Conservation (phyloP, 2,888 invertebrate genomes). For the Agrochola litura region DNA sequence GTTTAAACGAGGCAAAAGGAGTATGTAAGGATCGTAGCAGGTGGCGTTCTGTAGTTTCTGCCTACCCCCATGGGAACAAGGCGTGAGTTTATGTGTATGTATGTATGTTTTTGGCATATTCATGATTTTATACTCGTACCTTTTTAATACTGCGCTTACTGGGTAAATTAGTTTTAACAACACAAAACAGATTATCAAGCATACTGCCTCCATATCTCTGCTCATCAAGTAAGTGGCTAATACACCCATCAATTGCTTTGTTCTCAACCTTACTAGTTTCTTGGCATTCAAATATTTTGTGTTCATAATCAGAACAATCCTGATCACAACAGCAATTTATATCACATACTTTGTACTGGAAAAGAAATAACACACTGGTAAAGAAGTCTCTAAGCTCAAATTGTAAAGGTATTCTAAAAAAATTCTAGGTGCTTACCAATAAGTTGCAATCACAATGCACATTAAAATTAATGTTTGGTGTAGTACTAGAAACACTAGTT, state of each 20-base stretch:
- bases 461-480: conserved; percentile 70
- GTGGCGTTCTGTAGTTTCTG: no score
- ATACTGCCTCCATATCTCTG: conserved; percentile 60
- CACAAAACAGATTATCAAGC: conserved; percentile 80
- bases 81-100: no score
- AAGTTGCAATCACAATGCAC: conserved; percentile 82
- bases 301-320: conserved; percentile 92
- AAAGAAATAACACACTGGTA: conserved; percentile 48
- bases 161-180: conserved; percentile 84
- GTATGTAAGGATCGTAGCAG: no score
- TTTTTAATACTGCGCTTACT: conserved; percentile 72
- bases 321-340: conserved; percentile 96
- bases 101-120: neutral
- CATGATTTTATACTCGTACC: conserved; percentile 61
- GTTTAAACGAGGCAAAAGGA: no score
- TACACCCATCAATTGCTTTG: conserved; percentile 61
- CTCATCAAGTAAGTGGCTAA: conserved; percentile 65
- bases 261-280: conserved; percentile 57
- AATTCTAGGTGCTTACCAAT: conserved; percentile 74
- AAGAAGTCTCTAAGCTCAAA: neutral
- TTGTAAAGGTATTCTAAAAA: neutral
- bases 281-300: conserved; percentile 91
- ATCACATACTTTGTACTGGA: conserved; percentile 92
- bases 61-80: no score
- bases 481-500: conserved; percentile 66